These are phyloP conservation scores for Gallinago paraguaiae DNA, from an alignment of 2,113 vertebrate species.

Conservation along the genomic window DNA sequence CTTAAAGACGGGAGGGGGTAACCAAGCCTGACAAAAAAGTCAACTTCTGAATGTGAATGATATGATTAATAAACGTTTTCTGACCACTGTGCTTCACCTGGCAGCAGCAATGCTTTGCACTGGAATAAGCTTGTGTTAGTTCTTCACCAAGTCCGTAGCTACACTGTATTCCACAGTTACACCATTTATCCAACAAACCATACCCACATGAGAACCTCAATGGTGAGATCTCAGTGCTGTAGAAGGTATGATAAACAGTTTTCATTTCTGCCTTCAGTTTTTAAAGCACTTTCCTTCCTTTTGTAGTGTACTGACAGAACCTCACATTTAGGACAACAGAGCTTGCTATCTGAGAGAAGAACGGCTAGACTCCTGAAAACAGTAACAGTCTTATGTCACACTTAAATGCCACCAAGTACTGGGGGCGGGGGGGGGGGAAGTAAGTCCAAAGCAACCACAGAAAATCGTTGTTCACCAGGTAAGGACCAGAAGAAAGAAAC, in stretches of 20 bases:
- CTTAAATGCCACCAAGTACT: not conserved
- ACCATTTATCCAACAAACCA: not conserved
- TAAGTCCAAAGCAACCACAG: not conserved
- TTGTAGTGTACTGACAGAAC: not conserved
- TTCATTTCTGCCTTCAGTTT: not conserved
- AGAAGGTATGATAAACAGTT: not conserved
- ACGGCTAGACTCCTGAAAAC: not conserved
- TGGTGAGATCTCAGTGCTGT: not conserved
- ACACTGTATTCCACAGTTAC: not conserved
- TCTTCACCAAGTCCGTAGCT: not conserved
- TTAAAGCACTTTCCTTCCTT: not conserved
- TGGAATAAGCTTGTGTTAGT: not conserved
- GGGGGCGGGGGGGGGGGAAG: too few species aligned
- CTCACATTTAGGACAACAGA: not conserved
- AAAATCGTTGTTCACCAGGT: not conserved
- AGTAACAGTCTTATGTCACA: not conserved
- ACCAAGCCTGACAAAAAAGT: not conserved
- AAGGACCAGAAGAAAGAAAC: not conserved
- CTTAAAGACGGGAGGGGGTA: not conserved
- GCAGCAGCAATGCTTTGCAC: not conserved
- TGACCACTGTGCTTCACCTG: not conserved
- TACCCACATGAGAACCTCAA: not conserved
- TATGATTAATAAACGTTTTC: not conserved
- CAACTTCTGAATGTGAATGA: not conserved
- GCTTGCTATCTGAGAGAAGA: not conserved